Conservation (phyloP, 1,140 invertebrate genomes). For the Helicoverpa armigera region DNA sequence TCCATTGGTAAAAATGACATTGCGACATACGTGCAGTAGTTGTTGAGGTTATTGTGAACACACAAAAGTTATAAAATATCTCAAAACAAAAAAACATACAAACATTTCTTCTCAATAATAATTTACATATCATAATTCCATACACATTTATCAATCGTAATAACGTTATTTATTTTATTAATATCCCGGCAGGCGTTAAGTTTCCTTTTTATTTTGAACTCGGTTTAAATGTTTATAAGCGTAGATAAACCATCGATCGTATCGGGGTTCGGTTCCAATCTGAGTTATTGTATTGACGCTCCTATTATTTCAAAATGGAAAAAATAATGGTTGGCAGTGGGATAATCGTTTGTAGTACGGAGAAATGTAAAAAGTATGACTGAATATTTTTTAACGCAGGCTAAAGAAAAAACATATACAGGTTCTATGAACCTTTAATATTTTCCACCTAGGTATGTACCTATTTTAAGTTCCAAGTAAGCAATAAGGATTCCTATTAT, state of each 20-base stretch:
- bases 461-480: too few species aligned
- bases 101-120: neutral
- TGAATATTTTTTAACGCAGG: too few species aligned
- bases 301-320: slow-evolving; percentile 28
- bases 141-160: slow-evolving; percentile 40
- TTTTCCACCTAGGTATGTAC: too few species aligned
- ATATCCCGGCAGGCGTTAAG: slow-evolving; percentile 35
- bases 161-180: slow-evolving; percentile 59
- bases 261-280: slow-evolving; percentile 15
- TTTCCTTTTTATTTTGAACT: slow-evolving; percentile 20
- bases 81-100: slow-evolving; percentile 13
- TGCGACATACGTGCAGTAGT: too few species aligned
- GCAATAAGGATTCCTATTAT: too few species aligned
- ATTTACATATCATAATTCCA: neutral
- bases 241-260: slow-evolving; percentile 22
- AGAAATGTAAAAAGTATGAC: neutral
- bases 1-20: too few species aligned
- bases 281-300: slow-evolving; percentile 19
- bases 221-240: slow-evolving; percentile 10
- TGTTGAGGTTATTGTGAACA: too few species aligned
- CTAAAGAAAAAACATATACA: too few species aligned
- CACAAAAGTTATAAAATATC: too few species aligned
- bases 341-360: neutral
- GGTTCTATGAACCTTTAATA: neutral
- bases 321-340: neutral